Conservation (phyloP, 2,113 vertebrate genomes). For the Emydocephalus ijimae region DNA sequence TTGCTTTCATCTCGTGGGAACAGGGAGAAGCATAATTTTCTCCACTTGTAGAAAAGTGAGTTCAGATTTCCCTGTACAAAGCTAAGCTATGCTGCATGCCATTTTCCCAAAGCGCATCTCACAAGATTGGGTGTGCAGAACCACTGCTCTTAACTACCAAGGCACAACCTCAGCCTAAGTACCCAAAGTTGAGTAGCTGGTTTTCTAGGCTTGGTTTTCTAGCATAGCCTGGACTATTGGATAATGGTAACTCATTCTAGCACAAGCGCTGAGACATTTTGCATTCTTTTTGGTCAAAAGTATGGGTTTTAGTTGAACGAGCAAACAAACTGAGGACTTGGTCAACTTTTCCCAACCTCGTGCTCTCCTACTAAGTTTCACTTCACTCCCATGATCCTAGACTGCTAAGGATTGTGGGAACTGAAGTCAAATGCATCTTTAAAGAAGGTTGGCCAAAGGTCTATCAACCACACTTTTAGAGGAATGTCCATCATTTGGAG, state of each 20-base stretch:
- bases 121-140: neutral
- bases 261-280: neutral
- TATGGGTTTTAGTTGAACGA: neutral
- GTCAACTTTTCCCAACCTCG: neutral
- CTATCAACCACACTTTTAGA: neutral
- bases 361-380: neutral
- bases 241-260: neutral
- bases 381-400: neutral
- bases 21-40: neutral
- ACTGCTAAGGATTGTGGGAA: neutral
- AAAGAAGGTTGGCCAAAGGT: neutral
- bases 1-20: neutral
- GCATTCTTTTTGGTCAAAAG: neutral
- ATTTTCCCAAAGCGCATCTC: neutral
- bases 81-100: neutral
- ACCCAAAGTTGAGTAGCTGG: constrained; percentile 33
- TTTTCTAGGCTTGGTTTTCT: neutral
- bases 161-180: constrained; percentile 45
- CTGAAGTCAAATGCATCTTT: neutral
- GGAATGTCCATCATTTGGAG: neutral
- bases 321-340: neutral
- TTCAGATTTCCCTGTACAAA: neutral
- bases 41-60: neutral
- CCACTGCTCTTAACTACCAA: neutral
- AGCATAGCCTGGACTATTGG: neutral